A percentile compares a stretch with the other conserved stretches of the same genome.
Conservation (phyloP, 2,888 invertebrate genomes). For the Cephus nigrinus region DNA sequence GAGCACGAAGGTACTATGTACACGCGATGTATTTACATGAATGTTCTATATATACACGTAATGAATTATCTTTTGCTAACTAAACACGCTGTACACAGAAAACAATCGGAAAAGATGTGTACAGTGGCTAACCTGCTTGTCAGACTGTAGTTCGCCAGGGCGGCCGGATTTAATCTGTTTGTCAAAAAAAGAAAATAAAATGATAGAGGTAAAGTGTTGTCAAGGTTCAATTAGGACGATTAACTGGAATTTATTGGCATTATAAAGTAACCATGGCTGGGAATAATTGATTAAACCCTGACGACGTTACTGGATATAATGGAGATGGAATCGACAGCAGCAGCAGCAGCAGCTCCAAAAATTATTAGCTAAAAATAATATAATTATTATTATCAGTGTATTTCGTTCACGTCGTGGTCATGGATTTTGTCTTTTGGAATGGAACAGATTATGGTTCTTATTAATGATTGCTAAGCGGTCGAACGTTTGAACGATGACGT, state of each 20-base stretch:
- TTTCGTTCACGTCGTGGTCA: background rate
- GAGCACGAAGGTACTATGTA: background rate
- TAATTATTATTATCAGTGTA: conserved; percentile 7
- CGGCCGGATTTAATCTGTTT: conserved; percentile 78
- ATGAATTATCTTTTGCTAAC: background rate
- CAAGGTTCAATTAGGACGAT: background rate
- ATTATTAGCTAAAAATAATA: conserved; percentile 33
- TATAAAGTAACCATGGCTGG: background rate
- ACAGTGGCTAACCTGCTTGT: conserved; percentile 76
- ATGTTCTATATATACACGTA: background rate
- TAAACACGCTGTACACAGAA: background rate
- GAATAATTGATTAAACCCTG: conserved; percentile 27
- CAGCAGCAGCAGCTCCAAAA: conserved; percentile 39
- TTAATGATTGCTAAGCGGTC: conserved; percentile 1
- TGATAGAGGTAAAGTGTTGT: conserved; percentile 30
- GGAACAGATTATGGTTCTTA: background rate
- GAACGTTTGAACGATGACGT: background rate
- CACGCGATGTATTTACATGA: background rate
- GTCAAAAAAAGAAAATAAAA: conserved; percentile 71
- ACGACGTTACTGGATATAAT: conserved; percentile 31
- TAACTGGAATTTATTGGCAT: background rate
- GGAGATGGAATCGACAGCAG: conserved; percentile 39
- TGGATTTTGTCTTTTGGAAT: background rate
- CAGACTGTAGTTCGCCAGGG: conserved; percentile 81
- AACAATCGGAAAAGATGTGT: background rate